Evolutionary conservation across 2,797 vertebrate genomes (phyloP), one percentile per base, ranked within the genome.

Genomic region (Epinephelus malabaricus): DNA sequence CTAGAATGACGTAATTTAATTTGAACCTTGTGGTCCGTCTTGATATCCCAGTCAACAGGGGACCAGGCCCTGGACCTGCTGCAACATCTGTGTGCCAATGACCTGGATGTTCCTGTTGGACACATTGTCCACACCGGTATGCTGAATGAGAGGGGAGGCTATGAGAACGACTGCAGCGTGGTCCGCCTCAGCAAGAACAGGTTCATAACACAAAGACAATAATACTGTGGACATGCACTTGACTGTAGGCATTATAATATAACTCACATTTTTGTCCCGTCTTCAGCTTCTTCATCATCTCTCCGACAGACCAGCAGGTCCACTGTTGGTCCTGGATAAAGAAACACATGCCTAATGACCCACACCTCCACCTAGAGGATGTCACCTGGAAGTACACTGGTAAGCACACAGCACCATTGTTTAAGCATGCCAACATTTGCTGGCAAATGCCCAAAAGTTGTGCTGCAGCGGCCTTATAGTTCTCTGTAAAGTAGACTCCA

Each of bases 371-470:
- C 63, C 78, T 99, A 69, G 98, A 99, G 92, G 98, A 99, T 0
- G 98, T 99, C 73, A 98, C 97, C 91, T 99, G 98, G 98, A 99
- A 99, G 77, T 99, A 98, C 88, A 99, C 98, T 0, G 98, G 98
- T 99, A 80, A 84, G 85, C 0, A n/a, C 5, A 19, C 21, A 8
- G 18, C 19, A n/a, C 6, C 4, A 1, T 43, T 30, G 8, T 0
- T 21, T 2, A 1, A 34, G 27, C 27, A 30, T 30, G 27, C 27
- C 27, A 30, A 30, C 27, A 30, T 30, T 30, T 30, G 5, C 27
- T 30, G 5, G 5, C 25, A 27, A 3, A 27, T 27, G 25, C 25
- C 25, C 27, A 30, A 30, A 30, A 30, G 27, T 5, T 30, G 27
- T 30, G 27, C 27, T 30, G 27, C 27, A 5, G 6, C 5, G 1